Conservation (phyloP, 2,888 invertebrate species). For the Choristoneura rosaceana region DNA sequence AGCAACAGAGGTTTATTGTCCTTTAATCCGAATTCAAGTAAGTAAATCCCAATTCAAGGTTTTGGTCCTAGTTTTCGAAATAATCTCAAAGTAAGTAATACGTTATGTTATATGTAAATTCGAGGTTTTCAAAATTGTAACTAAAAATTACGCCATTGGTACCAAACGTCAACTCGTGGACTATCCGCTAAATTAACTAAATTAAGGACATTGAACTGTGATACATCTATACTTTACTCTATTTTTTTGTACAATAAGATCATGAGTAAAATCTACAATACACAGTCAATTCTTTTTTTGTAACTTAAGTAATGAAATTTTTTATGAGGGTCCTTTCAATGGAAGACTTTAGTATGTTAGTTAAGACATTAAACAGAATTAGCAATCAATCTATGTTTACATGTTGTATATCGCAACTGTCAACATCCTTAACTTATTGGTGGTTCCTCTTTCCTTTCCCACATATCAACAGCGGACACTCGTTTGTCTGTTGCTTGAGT, state of each 20-base stretch:
- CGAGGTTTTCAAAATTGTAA: too few species aligned
- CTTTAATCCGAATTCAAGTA: neutral
- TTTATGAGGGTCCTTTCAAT: too few species aligned
- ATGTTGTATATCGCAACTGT: neutral
- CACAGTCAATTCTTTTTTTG: too few species aligned
- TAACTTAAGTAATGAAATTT: too few species aligned
- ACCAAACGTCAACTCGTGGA: too few species aligned
- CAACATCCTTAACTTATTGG: constrained; percentile 1
- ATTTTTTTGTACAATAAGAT: too few species aligned
- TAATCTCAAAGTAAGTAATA: neutral
- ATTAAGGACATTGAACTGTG: too few species aligned
- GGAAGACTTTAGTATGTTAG: too few species aligned
- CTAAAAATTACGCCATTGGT: too few species aligned
- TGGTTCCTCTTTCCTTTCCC: constrained; percentile 20
- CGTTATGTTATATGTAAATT: neutral
- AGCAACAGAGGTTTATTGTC: constrained; percentile 6
- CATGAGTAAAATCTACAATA: too few species aligned
- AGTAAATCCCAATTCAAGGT: neutral
- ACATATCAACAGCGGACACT: constrained; percentile 12
- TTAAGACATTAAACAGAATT: neutral
- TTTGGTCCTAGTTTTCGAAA: neutral
- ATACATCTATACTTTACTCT: too few species aligned
- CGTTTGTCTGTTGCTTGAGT: constrained; percentile 34
- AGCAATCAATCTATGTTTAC: neutral
- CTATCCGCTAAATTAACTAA: too few species aligned